Base-by-base conservation (phyloP, 2,888 invertebrate genomes). In the Microctonus brassicae region DNA sequence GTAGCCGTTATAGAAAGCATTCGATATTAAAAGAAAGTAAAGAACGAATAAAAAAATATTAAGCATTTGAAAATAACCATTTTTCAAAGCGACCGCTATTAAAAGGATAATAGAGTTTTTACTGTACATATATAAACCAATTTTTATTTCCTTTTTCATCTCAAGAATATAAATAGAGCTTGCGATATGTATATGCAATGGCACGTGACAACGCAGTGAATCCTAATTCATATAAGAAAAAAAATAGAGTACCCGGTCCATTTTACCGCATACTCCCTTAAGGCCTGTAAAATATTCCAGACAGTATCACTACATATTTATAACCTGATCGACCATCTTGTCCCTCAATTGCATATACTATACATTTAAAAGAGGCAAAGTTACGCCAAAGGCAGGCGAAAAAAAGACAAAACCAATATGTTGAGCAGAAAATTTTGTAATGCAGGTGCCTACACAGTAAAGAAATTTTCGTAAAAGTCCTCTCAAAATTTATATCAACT, bases 201-300 rank as follows among this genome's bases (percentile, higher is more conserved):
- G 39, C 39, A 39, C 39, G 39, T 4, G 39, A 39, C n/a, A 10
- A 7, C 13, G 39, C 39, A n/a, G 10, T n/a, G 39, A 39, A 39
- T 39, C 39, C 2, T n/a, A 39, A 39, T 39, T 39, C n/a, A n/a
- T 10, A 39, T 1, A 3, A n/a, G 39, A 33, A 33, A 58, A 57
- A 58, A 33, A 58, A 33, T 29, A 26, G 29, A 58, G 33, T 58
- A 33, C 17, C 10, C n/a, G n/a, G 39, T 39, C 39, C 39, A 39
- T 39, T 39, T 39, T 13, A 39, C 39, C n/a, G 13, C 39, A 13
- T 39, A 4, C 13, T 39, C 39, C 39, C 39, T 39, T 17, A 58
- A 58, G 58, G 58, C 39, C n/a, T 58, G 33, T 58, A 58, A 58
- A 58, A 58, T 58, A 58, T 58, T 58, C 58, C 17, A 58, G 58